phyloP scores from a whole-genome alignment of 2,113 vertebrate genomes.

The western clawed frog (Xenopus tropicalis) region DNA sequence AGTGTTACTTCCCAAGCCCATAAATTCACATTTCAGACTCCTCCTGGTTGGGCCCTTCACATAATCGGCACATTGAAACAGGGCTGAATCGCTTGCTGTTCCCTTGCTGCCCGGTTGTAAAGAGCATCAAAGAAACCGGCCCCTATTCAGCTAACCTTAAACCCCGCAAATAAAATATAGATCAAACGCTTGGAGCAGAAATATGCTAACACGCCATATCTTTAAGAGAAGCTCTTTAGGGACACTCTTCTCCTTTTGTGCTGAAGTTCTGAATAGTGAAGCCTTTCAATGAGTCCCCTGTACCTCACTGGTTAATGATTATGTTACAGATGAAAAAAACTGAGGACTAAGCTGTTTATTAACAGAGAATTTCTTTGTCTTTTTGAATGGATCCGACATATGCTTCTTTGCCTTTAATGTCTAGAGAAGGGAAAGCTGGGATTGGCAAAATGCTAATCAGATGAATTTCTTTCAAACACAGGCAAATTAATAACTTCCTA shows the following conservation, averaged over 20 bases:
- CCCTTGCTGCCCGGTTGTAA: conserved; percentile 51
- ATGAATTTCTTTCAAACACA: conserved; percentile 20
- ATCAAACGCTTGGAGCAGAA: conserved; percentile 53
- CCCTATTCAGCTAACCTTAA: conserved; percentile 56
- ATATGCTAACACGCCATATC: conserved; percentile 49
- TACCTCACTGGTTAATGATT: conserved; percentile 39
- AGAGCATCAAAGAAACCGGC: conserved; percentile 51
- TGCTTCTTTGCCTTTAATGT: conserved; percentile 41
- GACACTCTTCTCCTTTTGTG: conserved; percentile 41
- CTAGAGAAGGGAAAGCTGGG: conserved; percentile 23
- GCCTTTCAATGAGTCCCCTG: conserved; percentile 29
- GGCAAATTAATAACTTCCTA: conserved; percentile 30
- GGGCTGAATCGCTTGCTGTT: conserved; percentile 33
- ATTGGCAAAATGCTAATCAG: conserved; percentile 40
- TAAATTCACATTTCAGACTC: conserved; percentile 35
- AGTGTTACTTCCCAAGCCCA: conserved; percentile 40
- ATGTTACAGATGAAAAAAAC: conserved; percentile 30
- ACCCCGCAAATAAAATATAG: conserved; percentile 59
- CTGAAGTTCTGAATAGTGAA: conserved; percentile 14
- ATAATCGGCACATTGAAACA: conserved; percentile 30
- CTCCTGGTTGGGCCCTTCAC: conserved; percentile 24
- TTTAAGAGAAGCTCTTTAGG: conserved; percentile 48
- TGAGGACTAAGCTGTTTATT: conserved; percentile 36
- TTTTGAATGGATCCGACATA: conserved; percentile 43
- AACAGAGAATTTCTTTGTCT: conserved; percentile 43